phyloP scores from a whole-genome alignment of 2,113 vertebrate genomes.

The Lepidothrix coronata region DNA sequence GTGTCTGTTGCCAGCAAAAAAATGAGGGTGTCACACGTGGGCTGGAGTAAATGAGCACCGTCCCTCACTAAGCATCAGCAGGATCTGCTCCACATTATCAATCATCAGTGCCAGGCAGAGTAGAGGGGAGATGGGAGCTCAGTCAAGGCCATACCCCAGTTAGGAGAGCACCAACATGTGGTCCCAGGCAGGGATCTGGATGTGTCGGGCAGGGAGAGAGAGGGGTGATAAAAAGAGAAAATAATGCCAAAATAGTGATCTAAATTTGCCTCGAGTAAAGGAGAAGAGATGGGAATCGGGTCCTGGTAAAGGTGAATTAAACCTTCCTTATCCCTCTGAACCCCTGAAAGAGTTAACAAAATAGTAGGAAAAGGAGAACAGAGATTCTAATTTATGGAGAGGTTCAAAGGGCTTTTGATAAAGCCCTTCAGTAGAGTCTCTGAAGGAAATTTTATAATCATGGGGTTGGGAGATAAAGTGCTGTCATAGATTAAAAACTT shows the following conservation, averaged over 20 bases:
- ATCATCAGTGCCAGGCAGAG: background rate
- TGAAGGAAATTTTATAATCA: constrained; percentile 73
- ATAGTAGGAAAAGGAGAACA: constrained; percentile 57
- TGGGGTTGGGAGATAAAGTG: constrained; percentile 68
- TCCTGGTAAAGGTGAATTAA: background rate
- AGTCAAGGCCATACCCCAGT: background rate
- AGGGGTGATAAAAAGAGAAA: background rate
- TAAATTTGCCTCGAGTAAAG: background rate
- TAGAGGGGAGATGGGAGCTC: background rate
- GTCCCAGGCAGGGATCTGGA: background rate
- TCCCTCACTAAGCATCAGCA: background rate
- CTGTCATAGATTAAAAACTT: constrained; percentile 73
- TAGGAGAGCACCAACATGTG: background rate
- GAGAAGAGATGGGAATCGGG: background rate
- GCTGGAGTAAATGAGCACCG: background rate
- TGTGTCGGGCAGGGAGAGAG: background rate
- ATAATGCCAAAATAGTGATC: background rate
- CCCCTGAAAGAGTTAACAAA: constrained; percentile 67
- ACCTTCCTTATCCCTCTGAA: background rate
- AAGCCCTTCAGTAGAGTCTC: constrained; percentile 69
- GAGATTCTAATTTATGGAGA: constrained; percentile 73
- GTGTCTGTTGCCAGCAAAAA: background rate
- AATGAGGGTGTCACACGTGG: rapidly evolving
- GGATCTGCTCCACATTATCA: background rate
- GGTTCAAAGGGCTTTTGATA: constrained; percentile 73